Conservation (phyloP, 1,140 invertebrate genomes). For the Macrobrachium rosenbergii region DNA sequence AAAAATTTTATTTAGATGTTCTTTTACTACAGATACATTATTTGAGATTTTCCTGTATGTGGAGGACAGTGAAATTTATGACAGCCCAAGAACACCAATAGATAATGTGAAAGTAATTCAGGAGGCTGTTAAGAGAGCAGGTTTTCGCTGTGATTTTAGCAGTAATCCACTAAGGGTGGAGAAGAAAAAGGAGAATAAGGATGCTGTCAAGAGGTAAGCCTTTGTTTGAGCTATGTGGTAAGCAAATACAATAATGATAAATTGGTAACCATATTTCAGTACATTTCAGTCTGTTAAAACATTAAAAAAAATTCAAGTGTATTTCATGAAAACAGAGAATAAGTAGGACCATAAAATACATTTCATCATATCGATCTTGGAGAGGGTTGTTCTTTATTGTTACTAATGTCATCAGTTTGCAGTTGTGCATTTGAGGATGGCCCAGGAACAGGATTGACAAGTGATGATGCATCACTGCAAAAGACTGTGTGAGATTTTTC, state of each 20-base stretch:
- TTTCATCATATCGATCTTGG: no score
- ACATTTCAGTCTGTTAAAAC: no score
- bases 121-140: constrained; percentile 78
- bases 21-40: constrained; percentile 75
- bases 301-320: no score
- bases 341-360: no score
- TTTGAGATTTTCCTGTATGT: constrained; percentile 79
- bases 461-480: no score
- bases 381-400: no score
- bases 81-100: constrained; percentile 71
- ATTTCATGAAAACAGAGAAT: no score
- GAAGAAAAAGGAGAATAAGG: constrained; percentile 70
- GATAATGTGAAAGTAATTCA: constrained; percentile 75
- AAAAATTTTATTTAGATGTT: no score
- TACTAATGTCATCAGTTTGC: no score
- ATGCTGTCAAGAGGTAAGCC: constrained; percentile 53
- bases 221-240: background rate
- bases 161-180: constrained; percentile 70
- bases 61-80: constrained; percentile 74
- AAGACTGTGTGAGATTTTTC: no score
- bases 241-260: background rate
- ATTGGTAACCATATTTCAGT: background rate
- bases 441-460: no score
- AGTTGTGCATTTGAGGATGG: no score
- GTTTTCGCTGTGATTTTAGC: constrained; percentile 75